Percentiles rank a stretch among this genome's conserved stretches.
These are phyloP conservation scores for Echinometra lucunter DNA, from an alignment of 53 echinoderm and acorn worm genomes.

Conservation along the genomic window DNA sequence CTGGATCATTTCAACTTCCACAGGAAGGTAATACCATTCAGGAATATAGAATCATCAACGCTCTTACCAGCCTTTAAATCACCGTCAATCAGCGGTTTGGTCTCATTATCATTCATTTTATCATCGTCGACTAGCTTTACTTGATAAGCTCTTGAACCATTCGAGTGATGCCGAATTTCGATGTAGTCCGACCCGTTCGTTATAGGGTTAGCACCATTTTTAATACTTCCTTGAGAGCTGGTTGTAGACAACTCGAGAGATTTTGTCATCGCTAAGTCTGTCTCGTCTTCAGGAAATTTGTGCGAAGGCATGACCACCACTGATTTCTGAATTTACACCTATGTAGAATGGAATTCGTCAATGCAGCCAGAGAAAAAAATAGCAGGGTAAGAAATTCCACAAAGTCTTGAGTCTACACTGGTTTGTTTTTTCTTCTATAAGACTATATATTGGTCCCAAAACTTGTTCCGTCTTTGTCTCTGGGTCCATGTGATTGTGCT, in stretches of 20 bases:
- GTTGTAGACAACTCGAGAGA: neutral
- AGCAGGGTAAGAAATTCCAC: neutral
- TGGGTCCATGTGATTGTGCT: neutral
- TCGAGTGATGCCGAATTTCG: neutral
- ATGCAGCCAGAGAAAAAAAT: neutral
- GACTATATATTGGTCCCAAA: neutral
- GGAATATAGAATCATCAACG: neutral
- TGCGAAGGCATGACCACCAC: neutral
- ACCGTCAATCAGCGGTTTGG: neutral
- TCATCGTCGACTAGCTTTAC: neutral
- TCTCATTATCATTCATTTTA: neutral
- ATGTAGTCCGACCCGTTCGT: neutral
- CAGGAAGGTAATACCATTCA: neutral
- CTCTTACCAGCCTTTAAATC: constrained; percentile 12
- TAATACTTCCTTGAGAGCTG: neutral
- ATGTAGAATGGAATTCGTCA: neutral
- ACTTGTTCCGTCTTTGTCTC: neutral
- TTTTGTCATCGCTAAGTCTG: neutral
- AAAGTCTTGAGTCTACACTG: neutral
- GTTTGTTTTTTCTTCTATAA: neutral
- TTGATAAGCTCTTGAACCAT: neutral
- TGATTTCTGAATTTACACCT: neutral
- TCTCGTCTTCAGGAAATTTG: neutral
- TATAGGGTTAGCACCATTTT: neutral
- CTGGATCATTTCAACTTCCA: too few species aligned